Conservation (phyloP, 2,113 vertebrate genomes). For the Halichoerus grypus region DNA sequence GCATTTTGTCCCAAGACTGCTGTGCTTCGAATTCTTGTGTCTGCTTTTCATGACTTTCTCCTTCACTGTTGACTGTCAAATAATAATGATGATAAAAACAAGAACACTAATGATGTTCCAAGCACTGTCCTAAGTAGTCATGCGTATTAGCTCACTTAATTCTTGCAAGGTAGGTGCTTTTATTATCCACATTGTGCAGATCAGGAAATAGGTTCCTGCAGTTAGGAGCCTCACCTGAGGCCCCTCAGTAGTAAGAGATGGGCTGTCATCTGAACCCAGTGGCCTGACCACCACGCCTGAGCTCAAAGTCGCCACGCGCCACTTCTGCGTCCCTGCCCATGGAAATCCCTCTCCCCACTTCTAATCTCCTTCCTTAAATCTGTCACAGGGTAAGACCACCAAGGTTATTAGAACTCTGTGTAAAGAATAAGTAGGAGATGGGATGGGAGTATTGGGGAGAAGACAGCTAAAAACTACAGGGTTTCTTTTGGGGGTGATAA, state of each 20-base stretch:
- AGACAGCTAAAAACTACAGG: not conserved
- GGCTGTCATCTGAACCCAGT: not conserved
- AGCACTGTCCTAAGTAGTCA: not conserved
- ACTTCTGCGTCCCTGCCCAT: not conserved
- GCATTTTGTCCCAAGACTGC: not conserved
- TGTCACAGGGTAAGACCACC: not conserved
- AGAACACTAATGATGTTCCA: not conserved
- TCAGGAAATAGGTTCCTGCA: not conserved
- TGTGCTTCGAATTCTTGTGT: not conserved
- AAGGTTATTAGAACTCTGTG: not conserved
- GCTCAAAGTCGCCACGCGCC: not conserved
- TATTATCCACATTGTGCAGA: not conserved
- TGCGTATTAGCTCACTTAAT: not conserved
- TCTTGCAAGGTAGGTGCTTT: not conserved
- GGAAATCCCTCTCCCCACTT: not conserved
- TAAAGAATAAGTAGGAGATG: not conserved
- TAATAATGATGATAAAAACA: conserved; percentile 28
- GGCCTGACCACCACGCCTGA: not conserved
- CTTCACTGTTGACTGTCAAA: not conserved
- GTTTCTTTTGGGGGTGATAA: not conserved
- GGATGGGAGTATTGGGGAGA: not conserved
- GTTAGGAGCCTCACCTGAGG: not conserved
- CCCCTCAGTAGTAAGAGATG: not conserved
- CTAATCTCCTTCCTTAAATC: conserved; percentile 11
- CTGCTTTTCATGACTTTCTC: conserved; percentile 44